These are phyloP conservation scores for Picathartes gymnocephalus DNA, from an alignment of 2,113 vertebrate species.

Conservation along the genomic window DNA sequence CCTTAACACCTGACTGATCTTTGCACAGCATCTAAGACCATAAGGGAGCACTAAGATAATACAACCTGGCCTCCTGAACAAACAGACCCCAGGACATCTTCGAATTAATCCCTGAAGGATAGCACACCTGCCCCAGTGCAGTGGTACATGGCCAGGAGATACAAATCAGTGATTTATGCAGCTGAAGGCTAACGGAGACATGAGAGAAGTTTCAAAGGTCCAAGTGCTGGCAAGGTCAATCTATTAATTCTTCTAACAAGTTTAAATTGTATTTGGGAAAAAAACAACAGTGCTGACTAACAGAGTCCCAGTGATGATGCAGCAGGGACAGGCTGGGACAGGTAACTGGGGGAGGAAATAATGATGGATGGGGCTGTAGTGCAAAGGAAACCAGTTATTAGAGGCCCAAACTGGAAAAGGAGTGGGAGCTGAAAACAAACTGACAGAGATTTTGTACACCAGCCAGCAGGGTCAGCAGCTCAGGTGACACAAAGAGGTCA, in stretches of 20 bases:
- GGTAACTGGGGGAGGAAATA: background rate
- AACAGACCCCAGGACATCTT: background rate
- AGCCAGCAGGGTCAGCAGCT: background rate
- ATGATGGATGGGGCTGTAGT: background rate
- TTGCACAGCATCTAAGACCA: background rate
- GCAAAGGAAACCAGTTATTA: background rate
- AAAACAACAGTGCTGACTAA: background rate
- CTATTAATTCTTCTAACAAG: background rate
- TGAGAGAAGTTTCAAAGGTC: background rate
- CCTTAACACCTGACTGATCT: background rate
- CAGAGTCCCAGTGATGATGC: background rate
- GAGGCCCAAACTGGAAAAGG: background rate
- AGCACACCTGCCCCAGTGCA: background rate
- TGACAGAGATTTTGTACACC: accelerated
- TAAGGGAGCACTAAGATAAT: background rate
- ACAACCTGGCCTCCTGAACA: background rate
- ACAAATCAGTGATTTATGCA: background rate
- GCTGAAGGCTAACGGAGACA: background rate
- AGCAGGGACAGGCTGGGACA: background rate
- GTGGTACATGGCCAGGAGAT: background rate
- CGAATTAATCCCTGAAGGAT: background rate
- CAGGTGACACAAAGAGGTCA: background rate
- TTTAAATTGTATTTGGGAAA: background rate
- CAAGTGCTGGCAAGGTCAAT: background rate
- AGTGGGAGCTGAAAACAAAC: background rate